Percentiles rank a stretch among this genome's conserved stretches.
Evolutionary conservation across 2,888 invertebrate genomes (phyloP).

Genomic region (Brenthis daphne): DNA sequence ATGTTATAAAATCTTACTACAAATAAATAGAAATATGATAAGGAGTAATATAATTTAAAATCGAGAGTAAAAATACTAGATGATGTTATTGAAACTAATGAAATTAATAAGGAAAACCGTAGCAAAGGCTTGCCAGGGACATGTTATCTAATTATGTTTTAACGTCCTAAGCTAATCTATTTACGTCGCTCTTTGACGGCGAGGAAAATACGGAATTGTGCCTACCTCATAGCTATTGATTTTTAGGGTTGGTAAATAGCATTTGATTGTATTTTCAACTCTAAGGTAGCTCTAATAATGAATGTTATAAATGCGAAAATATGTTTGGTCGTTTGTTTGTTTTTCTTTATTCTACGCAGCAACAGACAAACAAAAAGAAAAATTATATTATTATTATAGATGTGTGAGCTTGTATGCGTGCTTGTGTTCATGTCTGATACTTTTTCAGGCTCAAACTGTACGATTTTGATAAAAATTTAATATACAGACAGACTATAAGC

Average conservation of each 20-base stretch:
- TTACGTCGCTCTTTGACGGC: slow-evolving; percentile 28
- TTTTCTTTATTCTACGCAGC: too few species aligned
- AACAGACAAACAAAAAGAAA: too few species aligned
- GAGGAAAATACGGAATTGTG: slow-evolving; percentile 18
- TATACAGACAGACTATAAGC: too few species aligned
- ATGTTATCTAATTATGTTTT: slow-evolving; percentile 29
- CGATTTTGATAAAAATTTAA: too few species aligned
- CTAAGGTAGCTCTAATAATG: background rate
- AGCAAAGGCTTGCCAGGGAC: slow-evolving; percentile 18
- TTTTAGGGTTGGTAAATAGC: background rate
- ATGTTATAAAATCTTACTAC: background rate
- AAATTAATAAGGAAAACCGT: slow-evolving; percentile 21
- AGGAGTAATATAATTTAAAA: background rate
- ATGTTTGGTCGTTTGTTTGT: too few species aligned
- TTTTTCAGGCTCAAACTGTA: too few species aligned
- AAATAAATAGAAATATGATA: background rate
- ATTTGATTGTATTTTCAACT: background rate
- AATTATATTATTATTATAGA: too few species aligned
- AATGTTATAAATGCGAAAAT: too few species aligned
- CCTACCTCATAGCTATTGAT: slow-evolving; percentile 6
- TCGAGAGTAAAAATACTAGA: background rate
- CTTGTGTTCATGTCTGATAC: too few species aligned
- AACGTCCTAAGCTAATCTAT: slow-evolving; percentile 23
- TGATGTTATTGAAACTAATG: slow-evolving; percentile 5
- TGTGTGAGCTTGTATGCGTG: too few species aligned